Percentiles rank a stretch among this genome's conserved stretches.
Conservation (phyloP, 2,113 vertebrate genomes). For the Thunnus thynnus region DNA sequence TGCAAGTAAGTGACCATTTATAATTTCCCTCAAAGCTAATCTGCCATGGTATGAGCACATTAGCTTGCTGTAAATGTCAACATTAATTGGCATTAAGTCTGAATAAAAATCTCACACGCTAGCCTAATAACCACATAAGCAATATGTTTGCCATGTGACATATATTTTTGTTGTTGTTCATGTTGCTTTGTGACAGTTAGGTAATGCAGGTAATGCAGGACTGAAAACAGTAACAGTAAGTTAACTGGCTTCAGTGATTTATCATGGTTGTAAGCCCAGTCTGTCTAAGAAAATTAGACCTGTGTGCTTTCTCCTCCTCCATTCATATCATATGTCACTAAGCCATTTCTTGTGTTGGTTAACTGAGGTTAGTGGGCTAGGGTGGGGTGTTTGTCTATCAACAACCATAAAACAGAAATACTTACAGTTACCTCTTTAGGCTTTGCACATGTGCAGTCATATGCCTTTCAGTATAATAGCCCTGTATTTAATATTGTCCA, state of each 20-base stretch:
- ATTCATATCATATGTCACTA: conserved; percentile 1
- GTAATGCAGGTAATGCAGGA: conserved; percentile 3
- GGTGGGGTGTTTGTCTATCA: no score
- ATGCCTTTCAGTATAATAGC: no score
- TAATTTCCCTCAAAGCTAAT: conserved; percentile 14
- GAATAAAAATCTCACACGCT: background rate
- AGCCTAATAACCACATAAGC: background rate
- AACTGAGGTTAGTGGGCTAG: no score
- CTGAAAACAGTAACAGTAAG: no score
- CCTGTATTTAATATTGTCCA: no score
- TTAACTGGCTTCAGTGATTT: background rate
- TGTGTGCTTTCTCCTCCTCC: conserved; percentile 5
- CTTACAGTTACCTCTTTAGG: no score
- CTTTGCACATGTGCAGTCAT: no score
- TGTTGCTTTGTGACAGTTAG: no score
- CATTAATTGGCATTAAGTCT: background rate
- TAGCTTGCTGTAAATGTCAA: background rate
- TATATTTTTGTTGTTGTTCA: background rate
- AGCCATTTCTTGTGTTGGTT: background rate
- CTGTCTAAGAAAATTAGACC: background rate
- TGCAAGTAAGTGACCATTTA: conserved; percentile 24
- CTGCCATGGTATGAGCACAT: background rate
- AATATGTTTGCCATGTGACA: background rate
- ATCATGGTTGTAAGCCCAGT: background rate
- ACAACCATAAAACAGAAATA: no score